Base-by-base conservation (phyloP, 2,113 vertebrate species). In the Gadus chalcogrammus region DNA sequence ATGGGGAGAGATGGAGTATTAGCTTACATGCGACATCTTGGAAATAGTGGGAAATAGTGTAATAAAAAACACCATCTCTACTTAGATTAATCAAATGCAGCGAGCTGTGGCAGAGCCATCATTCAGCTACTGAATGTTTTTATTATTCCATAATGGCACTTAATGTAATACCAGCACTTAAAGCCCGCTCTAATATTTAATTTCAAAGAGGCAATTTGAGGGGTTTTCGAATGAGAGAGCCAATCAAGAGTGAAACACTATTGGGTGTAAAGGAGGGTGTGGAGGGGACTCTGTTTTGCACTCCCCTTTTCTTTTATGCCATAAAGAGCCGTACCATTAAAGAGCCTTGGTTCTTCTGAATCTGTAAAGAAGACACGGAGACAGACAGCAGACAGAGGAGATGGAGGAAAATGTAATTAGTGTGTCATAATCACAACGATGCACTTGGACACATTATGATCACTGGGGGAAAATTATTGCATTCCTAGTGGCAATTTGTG, bases 371-470 rank as follows among this genome's bases (percentile, higher is more conserved):
- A 82, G 42, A 48, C 42, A 48, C 42, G 12, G 42, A 88, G 80
- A 88, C 70, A 84, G 58, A 84, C 90, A 92, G 89, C 42, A 92
- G 67, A 42, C 63, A 70, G 75, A 67, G 59, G 74, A 78, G 90
- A 92, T 88, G 88, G 93, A 93, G 93, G 93, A 93, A 96, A 94
- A 95, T 95, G 96, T 98, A 99, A 99, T 99, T 98, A 98, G 96
- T 93, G 95, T 95, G 94, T 98, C 95, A 98, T 97, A 98, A 98
- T 98, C 95, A 98, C 97, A 95, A 94, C 92, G 92, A 94, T 95
- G 93, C 95, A 95, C 95, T 95, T 95, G 95, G 95, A 97, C 96
- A 98, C 95, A 96, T 98, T 96, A 98, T 96, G 96, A 99, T 98
- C 96, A 96, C 96, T 94, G 90, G 94, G 94, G 96, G 94, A 96